A percentile compares a stretch with the other conserved stretches of the same genome.
Evolutionary conservation across 2,797 vertebrate genomes (phyloP).

Genomic region (Aldrovandia affinis): DNA sequence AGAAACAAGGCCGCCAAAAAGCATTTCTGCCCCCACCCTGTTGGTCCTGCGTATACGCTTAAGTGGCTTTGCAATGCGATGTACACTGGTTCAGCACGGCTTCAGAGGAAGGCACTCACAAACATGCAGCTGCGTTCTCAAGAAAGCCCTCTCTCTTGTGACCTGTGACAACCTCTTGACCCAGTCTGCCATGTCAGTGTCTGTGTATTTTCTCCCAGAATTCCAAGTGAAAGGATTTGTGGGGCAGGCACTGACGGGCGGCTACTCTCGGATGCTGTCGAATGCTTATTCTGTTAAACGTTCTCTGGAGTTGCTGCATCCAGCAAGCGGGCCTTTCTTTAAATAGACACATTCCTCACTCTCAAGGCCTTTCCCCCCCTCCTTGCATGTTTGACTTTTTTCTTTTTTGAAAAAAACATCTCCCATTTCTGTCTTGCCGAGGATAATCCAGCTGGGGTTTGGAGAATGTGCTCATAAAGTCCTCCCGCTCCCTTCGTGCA

Average conservation of each 20-base stretch:
- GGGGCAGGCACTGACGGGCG: not conserved
- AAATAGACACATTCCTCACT: slow-evolving; percentile 5
- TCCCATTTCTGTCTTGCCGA: not conserved
- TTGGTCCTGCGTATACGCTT: too few species aligned
- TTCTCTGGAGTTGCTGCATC: slow-evolving; percentile 5
- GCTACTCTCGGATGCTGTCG: not conserved
- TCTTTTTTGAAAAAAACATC: not conserved
- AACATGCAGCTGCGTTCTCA: not conserved
- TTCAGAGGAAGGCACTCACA: not conserved
- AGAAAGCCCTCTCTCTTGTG: not conserved
- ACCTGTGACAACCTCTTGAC: not conserved
- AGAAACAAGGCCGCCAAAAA: not conserved
- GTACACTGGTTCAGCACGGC: not conserved
- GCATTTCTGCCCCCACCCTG: not conserved
- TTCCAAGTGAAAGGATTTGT: not conserved
- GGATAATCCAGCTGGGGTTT: not conserved
- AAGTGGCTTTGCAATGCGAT: not conserved
- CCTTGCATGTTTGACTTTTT: not conserved
- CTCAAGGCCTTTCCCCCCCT: not conserved
- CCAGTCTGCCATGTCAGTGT: not conserved
- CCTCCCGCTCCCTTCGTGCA: not conserved
- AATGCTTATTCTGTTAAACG: not conserved
- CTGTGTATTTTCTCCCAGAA: not conserved
- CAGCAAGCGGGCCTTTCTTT: not conserved
- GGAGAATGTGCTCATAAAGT: not conserved